Base-by-base conservation (phyloP, 2,888 invertebrate species). In the Drosophila helvetica region DNA sequence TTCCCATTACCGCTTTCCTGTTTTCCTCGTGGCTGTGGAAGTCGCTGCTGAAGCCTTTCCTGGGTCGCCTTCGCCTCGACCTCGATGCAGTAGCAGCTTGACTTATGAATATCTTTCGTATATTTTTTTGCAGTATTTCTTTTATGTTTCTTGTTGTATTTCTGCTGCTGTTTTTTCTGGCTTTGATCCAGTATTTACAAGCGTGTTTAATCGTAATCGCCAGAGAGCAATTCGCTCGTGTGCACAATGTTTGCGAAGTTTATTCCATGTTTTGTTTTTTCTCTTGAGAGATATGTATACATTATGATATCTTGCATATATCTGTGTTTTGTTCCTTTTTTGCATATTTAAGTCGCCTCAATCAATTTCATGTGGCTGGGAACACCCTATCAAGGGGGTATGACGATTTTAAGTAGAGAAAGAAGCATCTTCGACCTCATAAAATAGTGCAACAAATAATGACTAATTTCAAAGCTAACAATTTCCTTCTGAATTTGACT, bases 191-290 rank as follows among this genome's bases (percentile, higher is more conserved):
- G 83, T 83, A 85, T 87, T 85, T 85, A 87, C 80, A 85, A 82
- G 86, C 88, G 77, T 87, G 88, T 78, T 85, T 85, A 86, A 85
- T 87, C 80, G 88, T 82, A 79, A 82, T 85, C 79, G 78, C 72
- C 59, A 60, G 69, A 55, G 55, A 70, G 65, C 65, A 74, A 52
- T 63, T 66, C 59, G 74, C 72, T 76, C 66, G 74, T 79, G 69
- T 72, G 68, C 70, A 74, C 78, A 68, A 74, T 75, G 56, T 62
- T 60, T 53, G 47, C 66, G 51, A 54, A 57, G 56, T 67, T 61
- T 71, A 42, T 66, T 74, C 12, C 30, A n/a, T n/a, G 15, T 52
- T 38, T 38, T 56, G 50, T 50, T 74, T 43, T 48, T 69, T 42
- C 30, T 63, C 58, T 59, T 54, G 75, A 47, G 55, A 63, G 55